Evolutionary conservation across 1,140 invertebrate species (phyloP), one percentile per base, ranked within the genome.

Genomic region (Xylocopa sonorina): DNA sequence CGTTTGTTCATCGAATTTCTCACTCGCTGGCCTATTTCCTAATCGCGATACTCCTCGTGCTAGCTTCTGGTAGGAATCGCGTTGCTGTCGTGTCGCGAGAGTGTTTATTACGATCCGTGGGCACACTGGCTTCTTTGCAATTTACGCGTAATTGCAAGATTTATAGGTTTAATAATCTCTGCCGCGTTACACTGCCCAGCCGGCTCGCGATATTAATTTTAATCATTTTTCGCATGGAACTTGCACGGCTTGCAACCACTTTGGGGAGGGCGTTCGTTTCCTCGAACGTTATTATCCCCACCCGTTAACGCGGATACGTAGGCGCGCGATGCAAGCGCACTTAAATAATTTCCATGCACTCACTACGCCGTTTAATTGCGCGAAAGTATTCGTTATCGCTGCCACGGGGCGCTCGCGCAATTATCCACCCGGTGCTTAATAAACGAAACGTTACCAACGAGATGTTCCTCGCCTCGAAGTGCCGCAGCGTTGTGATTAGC

Each of bases 181-280:
- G 66, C 9, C 9, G 68, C 58, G 41, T 67, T 60, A 60, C 43
- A 50, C 77, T 27, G 69, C 58, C 81, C 34, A 76, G 69, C 66
- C 46, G 51, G 34, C 32, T 72, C 53, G 67, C 60, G 67, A 71
- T 85, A 85, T 85, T 85, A 84, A 85, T 85, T 84, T 85, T 81
- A 81, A 85, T 85, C 67, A 84, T 79, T 66, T 79, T 77, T 80
- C 67, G 67, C 53, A 7, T 51, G 71, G 67, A 75, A 75, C 77
- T 64, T 29, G 69, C 79, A 82, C 29, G 77, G 64, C 53, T n/a
- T 74, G 60, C 60, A 75, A 84, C 63, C 72, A 73, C 67, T 80
- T 67, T 72, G 51, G 51, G 51, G 51, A 46, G 51, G 32, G 34
- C 58, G 78, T 67, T 85, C 66, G 72, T 79, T 84, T 27, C 48